A percentile compares a stretch with the other conserved stretches of the same genome.
Conservation (phyloP, 2,888 invertebrate species). For the Hydrotaea diabolus region DNA sequence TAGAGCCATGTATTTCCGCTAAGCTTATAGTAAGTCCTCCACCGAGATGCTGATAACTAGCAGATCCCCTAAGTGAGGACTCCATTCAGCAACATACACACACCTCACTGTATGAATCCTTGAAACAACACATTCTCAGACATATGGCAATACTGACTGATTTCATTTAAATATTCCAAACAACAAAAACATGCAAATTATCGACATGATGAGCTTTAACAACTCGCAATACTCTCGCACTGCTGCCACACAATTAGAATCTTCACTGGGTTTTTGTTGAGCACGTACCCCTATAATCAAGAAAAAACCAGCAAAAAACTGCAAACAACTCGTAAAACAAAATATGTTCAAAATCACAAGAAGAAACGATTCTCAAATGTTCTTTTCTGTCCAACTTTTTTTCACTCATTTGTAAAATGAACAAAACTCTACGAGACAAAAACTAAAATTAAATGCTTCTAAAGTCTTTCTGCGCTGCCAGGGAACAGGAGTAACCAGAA, state of each 20-base stretch:
- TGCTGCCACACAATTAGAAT: background rate
- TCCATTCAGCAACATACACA: too few species aligned
- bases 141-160: slow-evolving; percentile 4
- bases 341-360: background rate
- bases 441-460: background rate
- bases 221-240: background rate
- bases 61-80: too few species aligned
- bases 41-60: too few species aligned
- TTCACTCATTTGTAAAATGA: too few species aligned
- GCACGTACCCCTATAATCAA: slow-evolving; percentile 27
- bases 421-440: background rate
- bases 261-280: slow-evolving; percentile 2
- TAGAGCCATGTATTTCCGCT: too few species aligned
- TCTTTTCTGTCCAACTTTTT: background rate
- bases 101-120: too few species aligned
- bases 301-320: slow-evolving; percentile 6
- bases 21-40: too few species aligned
- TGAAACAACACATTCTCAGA: background rate
- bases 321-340: slow-evolving; percentile 11
- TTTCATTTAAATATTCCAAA: slow-evolving; percentile 18
- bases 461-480: background rate
- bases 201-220: slow-evolving; percentile 56
- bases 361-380: background rate
- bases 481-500: background rate
- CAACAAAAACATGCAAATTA: slow-evolving; percentile 53